Evolutionary conservation across 2,888 invertebrate species (phyloP).

Genomic region (Habrosyne pyritoides): DNA sequence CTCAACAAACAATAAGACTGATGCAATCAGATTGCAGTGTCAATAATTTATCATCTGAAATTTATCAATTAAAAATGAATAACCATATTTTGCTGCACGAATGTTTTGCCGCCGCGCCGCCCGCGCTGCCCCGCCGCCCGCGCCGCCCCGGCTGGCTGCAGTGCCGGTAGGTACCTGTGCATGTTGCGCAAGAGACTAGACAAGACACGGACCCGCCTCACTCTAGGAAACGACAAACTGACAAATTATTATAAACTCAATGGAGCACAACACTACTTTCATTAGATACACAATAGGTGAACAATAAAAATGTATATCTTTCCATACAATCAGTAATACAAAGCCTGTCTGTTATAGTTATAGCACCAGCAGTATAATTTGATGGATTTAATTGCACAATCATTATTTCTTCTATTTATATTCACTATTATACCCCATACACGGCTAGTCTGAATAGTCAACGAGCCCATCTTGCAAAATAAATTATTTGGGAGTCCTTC

Average conservation of each 20-base stretch:
- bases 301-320: background rate
- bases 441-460: background rate
- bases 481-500: too few species aligned
- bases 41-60: background rate
- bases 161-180: background rate
- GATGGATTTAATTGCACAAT: background rate
- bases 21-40: background rate
- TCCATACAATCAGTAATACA: background rate
- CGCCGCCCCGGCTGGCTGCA: background rate
- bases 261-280: slow-evolving; percentile 1
- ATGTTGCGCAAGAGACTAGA: background rate
- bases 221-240: background rate
- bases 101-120: background rate
- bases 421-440: background rate
- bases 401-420: background rate
- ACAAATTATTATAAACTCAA: background rate
- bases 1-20: background rate
- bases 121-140: background rate
- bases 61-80: background rate
- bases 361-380: background rate
- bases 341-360: background rate
- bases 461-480: background rate
- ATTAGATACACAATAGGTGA: slow-evolving; percentile 1
- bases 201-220: background rate
- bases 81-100: background rate